These are phyloP conservation scores for Fratercula arctica DNA, from an alignment of 2,797 vertebrate genomes.

Conservation along the genomic window DNA sequence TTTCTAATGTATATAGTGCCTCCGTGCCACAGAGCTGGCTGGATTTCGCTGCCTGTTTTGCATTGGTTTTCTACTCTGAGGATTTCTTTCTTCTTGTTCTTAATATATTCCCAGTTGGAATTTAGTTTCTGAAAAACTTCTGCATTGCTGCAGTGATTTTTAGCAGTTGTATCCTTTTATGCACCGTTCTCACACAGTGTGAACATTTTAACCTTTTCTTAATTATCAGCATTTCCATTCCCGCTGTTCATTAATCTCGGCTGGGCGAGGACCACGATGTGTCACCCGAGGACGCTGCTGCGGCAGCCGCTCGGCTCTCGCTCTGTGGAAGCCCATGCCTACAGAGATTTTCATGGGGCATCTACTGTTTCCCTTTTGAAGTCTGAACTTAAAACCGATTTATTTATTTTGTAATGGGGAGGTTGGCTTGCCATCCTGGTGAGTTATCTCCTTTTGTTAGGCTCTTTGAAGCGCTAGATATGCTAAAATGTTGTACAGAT, in stretches of 20 bases:
- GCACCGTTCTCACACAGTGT: slow-evolving; percentile 8
- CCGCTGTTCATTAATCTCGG: slow-evolving; percentile 61
- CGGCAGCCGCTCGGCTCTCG: background rate
- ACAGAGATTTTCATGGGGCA: slow-evolving; percentile 34
- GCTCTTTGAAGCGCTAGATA: slow-evolving; percentile 41
- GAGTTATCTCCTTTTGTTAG: slow-evolving; percentile 63
- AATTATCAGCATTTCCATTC: slow-evolving; percentile 67
- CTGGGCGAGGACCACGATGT: slow-evolving; percentile 17
- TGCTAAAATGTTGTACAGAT: slow-evolving; percentile 35
- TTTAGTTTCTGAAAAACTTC: background rate
- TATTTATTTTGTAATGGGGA: slow-evolving; percentile 68
- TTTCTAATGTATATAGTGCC: background rate
- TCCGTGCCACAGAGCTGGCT: background rate
- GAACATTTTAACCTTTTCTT: slow-evolving; percentile 73
- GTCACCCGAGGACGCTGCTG: slow-evolving; percentile 28
- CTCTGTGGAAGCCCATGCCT: slow-evolving; percentile 42
- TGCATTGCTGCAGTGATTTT: background rate
- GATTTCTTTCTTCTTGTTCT: slow-evolving; percentile 43
- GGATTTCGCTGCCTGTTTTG: background rate
- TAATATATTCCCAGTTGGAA: slow-evolving; percentile 67
- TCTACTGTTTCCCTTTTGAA: slow-evolving; percentile 58
- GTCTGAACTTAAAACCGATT: slow-evolving; percentile 62
- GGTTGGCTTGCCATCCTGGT: slow-evolving; percentile 47
- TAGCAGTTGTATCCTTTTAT: slow-evolving; percentile 28
- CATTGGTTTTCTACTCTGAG: background rate